Evolutionary conservation across 1,140 invertebrate species (phyloP), one percentile per base, ranked within the genome.

Genomic region (Caenorhabditis remanei): DNA sequence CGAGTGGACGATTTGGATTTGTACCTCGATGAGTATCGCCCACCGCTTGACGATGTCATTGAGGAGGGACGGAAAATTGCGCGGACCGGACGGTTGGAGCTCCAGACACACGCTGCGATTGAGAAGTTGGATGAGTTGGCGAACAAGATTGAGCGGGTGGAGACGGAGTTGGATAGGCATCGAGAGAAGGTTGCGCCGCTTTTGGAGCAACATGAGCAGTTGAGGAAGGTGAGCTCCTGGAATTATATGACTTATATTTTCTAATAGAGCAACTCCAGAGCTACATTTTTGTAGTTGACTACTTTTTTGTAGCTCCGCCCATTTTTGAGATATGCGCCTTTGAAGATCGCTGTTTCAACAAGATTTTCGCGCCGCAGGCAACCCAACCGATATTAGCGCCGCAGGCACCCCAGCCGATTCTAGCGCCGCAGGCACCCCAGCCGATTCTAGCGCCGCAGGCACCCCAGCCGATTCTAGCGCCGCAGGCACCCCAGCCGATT

Each of bases 41-140:
- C 87, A 7, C 43, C 83, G 43, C 79, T 92, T 16, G 90, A 91
- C 32, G 87, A 84, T 19, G 58, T 92, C 4, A 58, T 91, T 32
- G 87, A 90, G 32, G 88, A 85, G 24, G 91, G 91, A 21, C 86
- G 89, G 46, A 48, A 79, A 46, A 46, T 92, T 50, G 92, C 91
- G 6, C 87, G 90, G 48, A 86, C 61, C 63, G 91, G 91, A 16
- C 50, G 88, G 21, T 89, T 92, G 84, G 91, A 91, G 87, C 85
- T 91, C 16, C 79, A 87, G 43, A 85, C 83, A 13, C 90, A 90
- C 48, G 79, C 87, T n/a, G 89, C 88, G 14, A 79, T 91, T 50
- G 90, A 91, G 48, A 82, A 90, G 43, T 75, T 91, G n/a, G 90
- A 91, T 83, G 85, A 88, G 55, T n/a, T 89, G 19, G 55, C 46